phyloP scores from a whole-genome alignment of 2,888 invertebrate species.

The Apamea anceps region DNA sequence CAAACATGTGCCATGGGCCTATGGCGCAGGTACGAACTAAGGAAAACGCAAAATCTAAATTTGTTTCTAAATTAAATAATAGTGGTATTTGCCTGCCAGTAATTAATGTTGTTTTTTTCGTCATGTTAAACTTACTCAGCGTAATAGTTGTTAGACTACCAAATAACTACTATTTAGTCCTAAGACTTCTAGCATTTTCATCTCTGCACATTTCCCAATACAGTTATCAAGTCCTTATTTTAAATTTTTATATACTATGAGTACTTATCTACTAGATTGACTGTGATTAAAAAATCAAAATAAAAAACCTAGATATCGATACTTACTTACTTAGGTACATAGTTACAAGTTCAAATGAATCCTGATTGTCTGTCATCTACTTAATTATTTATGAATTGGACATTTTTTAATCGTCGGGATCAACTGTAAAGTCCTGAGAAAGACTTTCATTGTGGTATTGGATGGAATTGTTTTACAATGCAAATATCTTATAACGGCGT shows the following conservation, averaged over 20 bases:
- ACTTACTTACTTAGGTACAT: constrained; percentile 16
- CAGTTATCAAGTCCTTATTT: constrained; percentile 10
- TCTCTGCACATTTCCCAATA: constrained; percentile 46
- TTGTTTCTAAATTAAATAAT: constrained; percentile 29
- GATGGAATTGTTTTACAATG: constrained; percentile 40
- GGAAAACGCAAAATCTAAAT: constrained; percentile 10
- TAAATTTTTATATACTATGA: constrained; percentile 4
- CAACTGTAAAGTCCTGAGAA: constrained; percentile 1
- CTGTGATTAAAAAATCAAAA: constrained; percentile 54
- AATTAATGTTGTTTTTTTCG: constrained; percentile 24
- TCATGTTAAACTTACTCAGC: constrained; percentile 30
- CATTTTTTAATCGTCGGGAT: constrained; percentile 9
- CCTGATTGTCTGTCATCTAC: neutral
- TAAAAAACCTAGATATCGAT: constrained; percentile 28
- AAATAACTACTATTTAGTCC: constrained; percentile 43
- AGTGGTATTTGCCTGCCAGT: constrained; percentile 23
- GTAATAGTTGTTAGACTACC: constrained; percentile 53
- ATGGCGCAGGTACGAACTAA: neutral
- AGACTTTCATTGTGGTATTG: constrained; percentile 22
- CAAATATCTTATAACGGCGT: neutral
- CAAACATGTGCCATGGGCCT: neutral
- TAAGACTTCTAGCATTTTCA: constrained; percentile 42
- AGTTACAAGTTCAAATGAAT: constrained; percentile 29
- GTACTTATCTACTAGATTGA: constrained; percentile 38
- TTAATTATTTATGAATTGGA: neutral